Conservation (phyloP, 2,113 vertebrate species). For the Tupaia tana region DNA sequence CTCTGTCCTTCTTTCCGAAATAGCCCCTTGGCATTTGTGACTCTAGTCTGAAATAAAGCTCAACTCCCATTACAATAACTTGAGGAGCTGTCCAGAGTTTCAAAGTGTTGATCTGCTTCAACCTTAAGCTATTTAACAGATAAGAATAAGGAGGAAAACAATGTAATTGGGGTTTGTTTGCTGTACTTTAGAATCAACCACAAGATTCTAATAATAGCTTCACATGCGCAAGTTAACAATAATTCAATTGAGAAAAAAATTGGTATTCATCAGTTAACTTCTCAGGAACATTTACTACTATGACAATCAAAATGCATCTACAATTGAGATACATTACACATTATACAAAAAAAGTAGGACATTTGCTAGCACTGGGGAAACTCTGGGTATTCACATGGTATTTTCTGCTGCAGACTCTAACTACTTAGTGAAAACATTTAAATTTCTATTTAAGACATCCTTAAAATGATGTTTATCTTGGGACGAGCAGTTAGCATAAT, state of each 20-base stretch:
- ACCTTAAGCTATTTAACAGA: neutral
- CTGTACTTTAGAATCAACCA: conserved; percentile 24
- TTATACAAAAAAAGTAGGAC: neutral
- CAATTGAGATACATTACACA: conserved; percentile 8
- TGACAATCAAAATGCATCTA: neutral
- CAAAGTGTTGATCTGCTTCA: neutral
- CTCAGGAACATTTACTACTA: neutral
- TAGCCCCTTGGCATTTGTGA: neutral
- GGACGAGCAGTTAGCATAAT: no score
- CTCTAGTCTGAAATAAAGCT: neutral
- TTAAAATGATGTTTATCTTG: neutral
- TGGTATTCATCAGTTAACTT: neutral
- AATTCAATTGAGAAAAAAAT: neutral
- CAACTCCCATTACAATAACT: conserved; percentile 3
- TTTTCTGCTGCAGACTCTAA: neutral
- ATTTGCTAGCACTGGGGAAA: neutral
- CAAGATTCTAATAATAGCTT: conserved; percentile 36
- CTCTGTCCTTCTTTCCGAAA: neutral
- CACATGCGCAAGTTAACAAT: neutral
- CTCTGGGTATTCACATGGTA: neutral
- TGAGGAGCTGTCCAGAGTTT: neutral
- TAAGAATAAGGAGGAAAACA: conserved; percentile 26
- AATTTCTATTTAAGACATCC: conserved; percentile 20
- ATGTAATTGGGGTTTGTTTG: neutral
- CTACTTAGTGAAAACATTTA: conserved; percentile 30